These are phyloP conservation scores for Cantharis flavilabris DNA, from an alignment of 2,888 invertebrate genomes.

Conservation along the genomic window DNA sequence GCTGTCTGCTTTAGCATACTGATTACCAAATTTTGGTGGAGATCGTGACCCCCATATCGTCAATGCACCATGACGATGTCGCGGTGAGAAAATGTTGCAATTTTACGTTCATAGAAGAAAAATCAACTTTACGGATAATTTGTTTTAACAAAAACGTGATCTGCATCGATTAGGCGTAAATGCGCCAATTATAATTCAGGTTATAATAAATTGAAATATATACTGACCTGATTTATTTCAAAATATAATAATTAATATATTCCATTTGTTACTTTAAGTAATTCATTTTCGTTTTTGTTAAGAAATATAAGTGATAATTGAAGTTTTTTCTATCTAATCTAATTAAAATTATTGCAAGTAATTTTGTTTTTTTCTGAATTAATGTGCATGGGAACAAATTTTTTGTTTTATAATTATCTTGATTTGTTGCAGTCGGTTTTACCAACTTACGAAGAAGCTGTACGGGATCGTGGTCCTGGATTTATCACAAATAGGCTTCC, in stretches of 20 bases:
- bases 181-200: constrained; percentile 5
- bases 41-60: constrained; percentile 21
- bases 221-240: neutral
- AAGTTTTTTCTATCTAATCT: neutral
- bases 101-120: neutral
- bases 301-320: neutral
- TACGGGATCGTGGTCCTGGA: constrained; percentile 48
- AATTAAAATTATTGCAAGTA: neutral
- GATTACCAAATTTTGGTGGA: constrained; percentile 27
- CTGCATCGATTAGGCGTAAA: constrained; percentile 2
- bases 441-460: constrained; percentile 60
- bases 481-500: constrained; percentile 43
- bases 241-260: neutral
- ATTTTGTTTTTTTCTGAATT: neutral
- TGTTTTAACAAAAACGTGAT: constrained; percentile 9
- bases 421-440: constrained; percentile 49
- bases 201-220: constrained; percentile 7
- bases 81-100: constrained; percentile 7
- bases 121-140: constrained; percentile 4
- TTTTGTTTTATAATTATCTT: neutral
- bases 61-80: constrained; percentile 5
- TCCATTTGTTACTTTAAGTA: neutral
- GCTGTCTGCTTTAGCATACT: constrained; percentile 18
- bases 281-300: neutral
- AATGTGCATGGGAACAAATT: neutral